phyloP scores from a whole-genome alignment of 2,113 vertebrate species.

The Odocoileus virginianus region DNA sequence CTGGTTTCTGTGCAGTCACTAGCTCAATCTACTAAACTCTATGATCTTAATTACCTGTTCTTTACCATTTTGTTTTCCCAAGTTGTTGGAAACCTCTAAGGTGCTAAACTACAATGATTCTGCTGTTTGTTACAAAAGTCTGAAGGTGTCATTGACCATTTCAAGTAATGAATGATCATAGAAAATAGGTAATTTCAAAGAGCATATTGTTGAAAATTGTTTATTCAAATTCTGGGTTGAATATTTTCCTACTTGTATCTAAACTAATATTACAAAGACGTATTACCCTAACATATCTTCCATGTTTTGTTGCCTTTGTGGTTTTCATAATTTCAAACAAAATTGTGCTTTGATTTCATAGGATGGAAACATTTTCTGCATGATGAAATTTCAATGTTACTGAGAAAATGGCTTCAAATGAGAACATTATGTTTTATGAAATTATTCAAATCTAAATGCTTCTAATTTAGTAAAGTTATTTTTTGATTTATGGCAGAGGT shows the following conservation, averaged over 20 bases:
- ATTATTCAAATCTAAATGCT: conserved; percentile 38
- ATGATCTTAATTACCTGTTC: not conserved
- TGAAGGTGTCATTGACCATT: not conserved
- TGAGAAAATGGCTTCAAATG: conserved; percentile 14
- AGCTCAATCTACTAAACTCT: not conserved
- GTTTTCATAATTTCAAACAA: conserved; percentile 1
- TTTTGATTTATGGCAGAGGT: not conserved
- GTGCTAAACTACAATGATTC: not conserved
- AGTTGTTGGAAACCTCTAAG: not conserved
- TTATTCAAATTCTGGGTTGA: not conserved
- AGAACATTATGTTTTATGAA: conserved; percentile 24
- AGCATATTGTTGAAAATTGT: not conserved
- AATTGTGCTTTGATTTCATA: not conserved
- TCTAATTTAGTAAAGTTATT: not conserved
- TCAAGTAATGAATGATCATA: not conserved
- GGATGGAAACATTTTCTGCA: not conserved
- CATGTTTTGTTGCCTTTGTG: not conserved
- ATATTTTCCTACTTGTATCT: not conserved
- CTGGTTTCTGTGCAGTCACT: not conserved
- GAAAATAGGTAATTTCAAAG: not conserved
- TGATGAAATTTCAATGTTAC: not conserved
- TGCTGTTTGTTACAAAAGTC: not conserved
- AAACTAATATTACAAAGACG: not conserved
- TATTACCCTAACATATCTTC: not conserved
- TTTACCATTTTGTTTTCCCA: not conserved